Percentiles rank a stretch among this genome's conserved stretches.
Evolutionary conservation across 2,113 vertebrate species (phyloP).

Genomic region (Neotoma lepida): DNA sequence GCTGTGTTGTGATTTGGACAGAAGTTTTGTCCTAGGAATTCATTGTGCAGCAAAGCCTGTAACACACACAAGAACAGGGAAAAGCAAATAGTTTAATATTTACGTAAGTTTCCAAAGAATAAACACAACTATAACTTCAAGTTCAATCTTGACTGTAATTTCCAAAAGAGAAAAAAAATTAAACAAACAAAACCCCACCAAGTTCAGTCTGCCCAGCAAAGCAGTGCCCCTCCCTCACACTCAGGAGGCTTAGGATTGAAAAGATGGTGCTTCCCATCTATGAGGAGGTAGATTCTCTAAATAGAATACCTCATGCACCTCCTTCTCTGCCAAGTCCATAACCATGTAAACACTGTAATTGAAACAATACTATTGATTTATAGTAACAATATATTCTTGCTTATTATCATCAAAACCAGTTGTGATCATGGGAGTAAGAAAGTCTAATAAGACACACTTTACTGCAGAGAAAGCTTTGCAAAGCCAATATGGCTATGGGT

Average conservation of each 20-base stretch:
- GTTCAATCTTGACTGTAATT: background rate
- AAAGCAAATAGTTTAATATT: background rate
- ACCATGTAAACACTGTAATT: background rate
- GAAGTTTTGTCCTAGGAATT: conserved; percentile 87
- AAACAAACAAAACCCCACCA: background rate
- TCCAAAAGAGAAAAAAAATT: background rate
- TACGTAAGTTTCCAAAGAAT: conserved; percentile 15
- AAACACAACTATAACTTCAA: background rate
- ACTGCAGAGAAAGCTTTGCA: background rate
- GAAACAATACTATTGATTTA: background rate
- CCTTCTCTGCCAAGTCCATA: background rate
- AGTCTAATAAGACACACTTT: background rate
- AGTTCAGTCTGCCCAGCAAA: background rate
- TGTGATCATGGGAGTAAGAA: background rate
- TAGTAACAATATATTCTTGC: background rate
- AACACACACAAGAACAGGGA: background rate
- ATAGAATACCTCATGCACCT: background rate
- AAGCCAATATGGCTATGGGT: background rate
- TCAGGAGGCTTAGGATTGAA: background rate
- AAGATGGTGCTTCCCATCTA: background rate
- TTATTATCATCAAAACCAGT: conserved; percentile 17
- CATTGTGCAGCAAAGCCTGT: conserved; percentile 91
- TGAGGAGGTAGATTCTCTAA: background rate
- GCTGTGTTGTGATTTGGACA: conserved; percentile 70
- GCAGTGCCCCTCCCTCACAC: background rate